Base-by-base conservation (phyloP, 2,113 vertebrate species). In the Rhinichthys klamathensis region DNA sequence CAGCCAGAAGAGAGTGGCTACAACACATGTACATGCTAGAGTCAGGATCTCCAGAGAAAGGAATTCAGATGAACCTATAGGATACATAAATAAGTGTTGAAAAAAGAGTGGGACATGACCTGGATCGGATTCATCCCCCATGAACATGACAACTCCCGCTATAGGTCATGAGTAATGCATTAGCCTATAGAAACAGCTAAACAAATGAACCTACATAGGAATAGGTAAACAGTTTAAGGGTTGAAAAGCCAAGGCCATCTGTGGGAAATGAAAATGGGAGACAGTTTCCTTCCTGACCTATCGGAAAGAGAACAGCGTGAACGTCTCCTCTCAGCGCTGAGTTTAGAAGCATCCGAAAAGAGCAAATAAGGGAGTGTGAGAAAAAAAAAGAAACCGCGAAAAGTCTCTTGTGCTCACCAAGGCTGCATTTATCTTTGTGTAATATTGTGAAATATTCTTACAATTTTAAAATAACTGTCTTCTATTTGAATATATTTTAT, bases 181-280 rank as follows among this genome's bases (percentile, higher is more conserved):
- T 46, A 8, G 41, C 70, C 25, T 76, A 76, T 54, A 76, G 74
- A 76, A 54, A 54, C 1, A 76, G 27, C 74, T 54, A 76, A 76
- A 76, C 74, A 76, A 76, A 32, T 51, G 25, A 76, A 76, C 74
- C 25, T 69, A 69, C 91, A 88, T 92, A 94, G 94, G 96, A 95
- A 96, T 94, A 96, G 91, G 89, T 85, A 88, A 91, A 92, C 93
- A 94, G 94, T 94, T 92, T 94, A 95, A 94, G 90, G 92, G 80
- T 88, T 83, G 80, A 74, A 90, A 93, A 93, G 89, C 67, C 91
- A 92, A 90, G 87, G 90, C 92, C 94, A 95, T 94, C 94, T 92
- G 93, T 92, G 93, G 96, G 95, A 97, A 97, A 96, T 97, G 95
- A 95, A 96, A 95, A 95, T 63, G 93, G 96, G 95, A 97, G 97